A percentile compares a stretch with the other conserved stretches of the same genome.
Evolutionary conservation across 2,797 vertebrate species (phyloP).

Genomic region (Poecilia velifera): DNA sequence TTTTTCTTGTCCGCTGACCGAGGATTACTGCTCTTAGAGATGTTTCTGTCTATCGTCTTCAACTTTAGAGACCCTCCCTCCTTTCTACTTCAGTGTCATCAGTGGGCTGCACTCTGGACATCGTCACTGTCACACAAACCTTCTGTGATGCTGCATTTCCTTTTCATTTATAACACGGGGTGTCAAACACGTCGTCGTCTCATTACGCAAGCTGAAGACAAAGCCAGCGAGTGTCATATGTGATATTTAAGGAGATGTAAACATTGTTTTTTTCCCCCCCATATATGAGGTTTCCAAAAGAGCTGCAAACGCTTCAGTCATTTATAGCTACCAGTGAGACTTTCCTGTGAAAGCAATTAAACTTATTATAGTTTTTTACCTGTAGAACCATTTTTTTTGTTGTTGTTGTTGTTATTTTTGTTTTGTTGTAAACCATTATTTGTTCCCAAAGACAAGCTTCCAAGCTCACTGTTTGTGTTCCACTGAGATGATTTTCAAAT

Average conservation of each 20-base stretch:
- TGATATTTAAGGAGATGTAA: conserved; percentile 14
- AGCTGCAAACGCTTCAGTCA: background rate
- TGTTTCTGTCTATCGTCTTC: conserved; percentile 21
- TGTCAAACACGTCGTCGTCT: conserved; percentile 48
- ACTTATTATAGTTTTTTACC: background rate
- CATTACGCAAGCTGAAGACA: conserved; percentile 10
- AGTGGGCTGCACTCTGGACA: conserved; percentile 62
- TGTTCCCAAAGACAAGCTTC: background rate
- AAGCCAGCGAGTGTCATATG: conserved; percentile 6
- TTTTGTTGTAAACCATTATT: background rate
- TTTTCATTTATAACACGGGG: conserved; percentile 53
- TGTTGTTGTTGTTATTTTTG: background rate
- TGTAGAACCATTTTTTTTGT: background rate
- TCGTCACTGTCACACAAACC: conserved; percentile 72
- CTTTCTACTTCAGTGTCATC: conserved; percentile 59
- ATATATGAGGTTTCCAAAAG: background rate
- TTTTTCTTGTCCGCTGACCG: background rate
- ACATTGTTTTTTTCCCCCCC: background rate
- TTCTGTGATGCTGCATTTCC: conserved; percentile 64
- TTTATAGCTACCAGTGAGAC: background rate
- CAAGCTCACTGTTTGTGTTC: background rate
- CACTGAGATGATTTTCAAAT: background rate
- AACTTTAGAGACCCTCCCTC: conserved; percentile 31
- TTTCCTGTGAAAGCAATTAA: background rate
- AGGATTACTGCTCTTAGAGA: conserved; percentile 22